Evolutionary conservation across 2,113 vertebrate genomes (phyloP), one percentile per base, ranked within the genome.

Genomic region (Megalops atlanticus): DNA sequence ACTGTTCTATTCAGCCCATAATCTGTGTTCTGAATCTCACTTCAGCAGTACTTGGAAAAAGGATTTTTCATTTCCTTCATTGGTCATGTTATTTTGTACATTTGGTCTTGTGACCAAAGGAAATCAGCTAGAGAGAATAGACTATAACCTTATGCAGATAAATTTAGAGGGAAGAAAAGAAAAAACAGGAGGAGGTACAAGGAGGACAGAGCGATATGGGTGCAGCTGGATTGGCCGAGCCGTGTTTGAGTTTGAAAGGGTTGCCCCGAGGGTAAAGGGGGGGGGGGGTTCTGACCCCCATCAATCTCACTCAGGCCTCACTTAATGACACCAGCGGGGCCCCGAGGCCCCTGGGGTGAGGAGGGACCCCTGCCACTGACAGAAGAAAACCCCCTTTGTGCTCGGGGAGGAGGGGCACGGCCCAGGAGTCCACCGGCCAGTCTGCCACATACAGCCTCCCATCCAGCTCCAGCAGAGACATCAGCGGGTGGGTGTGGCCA

Each of bases 231-330:
- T 72, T 31, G 74, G 83, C 58, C 83, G 36, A 39, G 82, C 74
- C 76, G 80, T 54, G 31, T 64, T 64, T 41, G 80, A 58, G 54
- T 64, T 31, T n/a, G 18, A 64, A 24, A 27, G 54, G 54, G 54
- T 8, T 31, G 54, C 54, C 54, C 54, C 11, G 0, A 8, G 54
- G 82, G 78, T 45, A 33, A 77, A 70, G 58, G 76, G 75, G 84
- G 82, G 81, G 83, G 38, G 74, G 82, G 87, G 91, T 89, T 88
- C 77, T 85, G 91, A 93, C 91, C 92, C 87, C 90, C 92, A 93
- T 93, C 92, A 93, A 92, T 93, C 92, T 92, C 91, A 93, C 90
- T 94, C 91, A 92, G 89, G 87, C 90, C 88, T 91, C 86, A 90
- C 89, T 92, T 91, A 90, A 90, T 87, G 81, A 88, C 89, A 90